Percentiles rank a stretch among this genome's conserved stretches.
phyloP scores from a whole-genome alignment of 2,888 invertebrate species.

The Drosophila dives region DNA sequence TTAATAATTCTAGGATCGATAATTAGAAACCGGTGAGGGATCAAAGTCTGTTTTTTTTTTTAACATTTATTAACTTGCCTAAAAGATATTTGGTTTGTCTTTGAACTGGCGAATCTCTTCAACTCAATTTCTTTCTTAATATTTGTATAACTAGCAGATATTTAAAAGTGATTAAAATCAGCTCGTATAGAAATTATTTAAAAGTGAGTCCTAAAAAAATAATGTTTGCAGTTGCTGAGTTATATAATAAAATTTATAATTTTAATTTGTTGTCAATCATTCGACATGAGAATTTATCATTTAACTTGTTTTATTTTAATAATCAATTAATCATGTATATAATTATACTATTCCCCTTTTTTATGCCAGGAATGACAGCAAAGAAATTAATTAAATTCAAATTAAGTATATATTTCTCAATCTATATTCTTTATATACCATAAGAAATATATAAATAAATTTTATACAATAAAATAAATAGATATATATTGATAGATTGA shows the following conservation, averaged over 20 bases:
- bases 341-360: neutral
- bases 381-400: neutral
- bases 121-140: neutral
- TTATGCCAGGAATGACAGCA: neutral
- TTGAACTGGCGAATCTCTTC: neutral
- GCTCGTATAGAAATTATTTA: neutral
- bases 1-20: neutral
- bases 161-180: neutral
- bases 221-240: neutral
- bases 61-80: too few species aligned
- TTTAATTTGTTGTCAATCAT: neutral
- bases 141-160: neutral
- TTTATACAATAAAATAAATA: neutral
- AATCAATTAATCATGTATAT: neutral
- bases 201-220: neutral
- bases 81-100: neutral
- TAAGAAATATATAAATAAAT: neutral
- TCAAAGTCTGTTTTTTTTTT: too few species aligned
- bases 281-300: neutral
- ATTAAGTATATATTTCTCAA: neutral
- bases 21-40: neutral
- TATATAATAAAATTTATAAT: neutral
- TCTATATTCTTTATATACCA: neutral
- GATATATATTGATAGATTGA: conserved; percentile 9
- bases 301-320: neutral